Evolutionary conservation across 2,797 vertebrate species (phyloP), one percentile per base, ranked within the genome.

Genomic region (Rhinichthys osculus): DNA sequence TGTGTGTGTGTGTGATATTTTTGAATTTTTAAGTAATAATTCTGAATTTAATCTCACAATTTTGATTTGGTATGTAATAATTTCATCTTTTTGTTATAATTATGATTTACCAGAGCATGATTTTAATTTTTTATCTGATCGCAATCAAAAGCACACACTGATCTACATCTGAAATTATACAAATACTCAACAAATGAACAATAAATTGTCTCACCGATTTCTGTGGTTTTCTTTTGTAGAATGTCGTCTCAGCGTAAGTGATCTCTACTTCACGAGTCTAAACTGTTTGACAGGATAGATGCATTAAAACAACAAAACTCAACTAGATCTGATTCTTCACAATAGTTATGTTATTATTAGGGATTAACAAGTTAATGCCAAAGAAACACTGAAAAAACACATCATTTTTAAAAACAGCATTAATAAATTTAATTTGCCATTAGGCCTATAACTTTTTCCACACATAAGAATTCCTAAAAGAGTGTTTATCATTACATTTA

Each of bases 51-150:
- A 42, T 40, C 9, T n/a, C 21, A 14, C 1, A 40, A 9, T 72
- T 30, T 47, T 1, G 0, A 19, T 44, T 44, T 44, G 11, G 10
- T 44, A 44, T 44, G n/a, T 19, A 3, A 73, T 17, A 9, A 10
- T 30, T 3, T 5, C 0, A 0, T 1, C 0, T 21, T 69, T 35
- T 33, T 5, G 0, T 13, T 3, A 44, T 44, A 44, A 44, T 13
- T 44, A 21, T 50, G 71, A 73, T 30, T 50, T 30, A 52, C 9
- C 5, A 11, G 4, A 33, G 47, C 8, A 27, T 27, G 1, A 23
- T n/a, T 71, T 71, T 11, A 19, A 38, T 70, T 13, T 38, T 4
- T 38, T 38, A 38, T 38, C 35, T 38, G 35, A 6, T 38, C 6
- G 35, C 5, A 40, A 8, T 40, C 40, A 40, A 40, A 70, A 40